A percentile compares a stretch with the other conserved stretches of the same genome.
These are phyloP conservation scores for Triplophysa yarkandensis DNA, from an alignment of 2,797 vertebrate species.

Conservation along the genomic window DNA sequence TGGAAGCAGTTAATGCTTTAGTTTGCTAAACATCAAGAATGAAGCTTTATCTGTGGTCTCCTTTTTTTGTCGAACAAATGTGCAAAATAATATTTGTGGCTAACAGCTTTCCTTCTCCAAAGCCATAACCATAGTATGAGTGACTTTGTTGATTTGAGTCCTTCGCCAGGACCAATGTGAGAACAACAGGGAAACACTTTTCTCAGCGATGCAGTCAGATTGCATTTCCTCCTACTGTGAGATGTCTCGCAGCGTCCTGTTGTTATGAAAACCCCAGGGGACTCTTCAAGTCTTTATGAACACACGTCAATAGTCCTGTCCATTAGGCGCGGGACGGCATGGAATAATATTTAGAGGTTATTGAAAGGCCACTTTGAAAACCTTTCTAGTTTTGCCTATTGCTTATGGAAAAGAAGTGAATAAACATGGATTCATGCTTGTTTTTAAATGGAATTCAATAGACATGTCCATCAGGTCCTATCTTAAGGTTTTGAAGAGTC, in stretches of 20 bases:
- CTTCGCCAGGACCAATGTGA: conserved; percentile 24
- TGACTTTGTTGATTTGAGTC: conserved; percentile 27
- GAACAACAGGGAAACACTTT: conserved; percentile 36
- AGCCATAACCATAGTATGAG: conserved; percentile 20
- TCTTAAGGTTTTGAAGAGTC: neutral
- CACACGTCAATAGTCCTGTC: conserved; percentile 35
- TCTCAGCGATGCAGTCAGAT: conserved; percentile 39
- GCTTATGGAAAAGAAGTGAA: neutral
- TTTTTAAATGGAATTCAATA: neutral
- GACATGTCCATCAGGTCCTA: neutral
- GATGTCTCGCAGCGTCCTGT: conserved; percentile 27
- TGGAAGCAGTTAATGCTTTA: neutral
- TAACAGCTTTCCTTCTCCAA: conserved; percentile 9
- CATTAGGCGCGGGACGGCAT: conserved; percentile 13
- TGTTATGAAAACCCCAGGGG: conserved; percentile 32
- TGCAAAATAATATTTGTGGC: conserved; percentile 14
- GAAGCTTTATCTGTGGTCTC: neutral
- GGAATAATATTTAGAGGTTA: conserved; percentile 33
- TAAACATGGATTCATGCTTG: neutral
- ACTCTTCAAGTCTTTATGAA: conserved; percentile 7
- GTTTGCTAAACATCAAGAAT: neutral
- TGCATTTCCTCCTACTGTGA: conserved; percentile 31
- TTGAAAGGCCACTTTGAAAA: conserved; percentile 38
- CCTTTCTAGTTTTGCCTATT: conserved; percentile 4
- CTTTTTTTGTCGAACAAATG: neutral